phyloP scores from a whole-genome alignment of 2,797 vertebrate species.

The Dicrostonyx torquatus region DNA sequence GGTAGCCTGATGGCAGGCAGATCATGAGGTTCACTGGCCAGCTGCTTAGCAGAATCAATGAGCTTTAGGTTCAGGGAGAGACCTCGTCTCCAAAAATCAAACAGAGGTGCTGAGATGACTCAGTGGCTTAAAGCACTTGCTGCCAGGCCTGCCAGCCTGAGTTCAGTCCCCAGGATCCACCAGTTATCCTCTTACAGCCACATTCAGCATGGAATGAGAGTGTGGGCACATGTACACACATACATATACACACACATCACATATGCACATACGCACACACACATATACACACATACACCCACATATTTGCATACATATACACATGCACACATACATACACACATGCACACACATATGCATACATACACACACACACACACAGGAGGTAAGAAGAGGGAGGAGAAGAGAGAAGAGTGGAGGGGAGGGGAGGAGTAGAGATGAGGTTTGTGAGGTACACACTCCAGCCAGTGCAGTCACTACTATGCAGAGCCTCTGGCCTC shows the following conservation, averaged over 20 bases:
- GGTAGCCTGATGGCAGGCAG: neutral
- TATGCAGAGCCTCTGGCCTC: neutral
- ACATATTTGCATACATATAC: fast-evolving
- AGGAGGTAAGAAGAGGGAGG: neutral
- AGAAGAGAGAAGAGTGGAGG: too few relatives aligned
- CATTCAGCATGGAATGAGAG: neutral
- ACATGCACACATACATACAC: neutral
- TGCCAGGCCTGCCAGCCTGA: neutral
- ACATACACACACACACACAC: neutral
- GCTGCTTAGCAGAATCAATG: neutral
- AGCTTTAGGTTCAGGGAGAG: neutral
- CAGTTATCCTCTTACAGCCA: neutral
- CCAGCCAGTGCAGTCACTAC: neutral
- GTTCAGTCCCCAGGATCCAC: neutral
- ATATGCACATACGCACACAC: neutral
- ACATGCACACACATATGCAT: neutral
- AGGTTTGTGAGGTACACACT: neutral
- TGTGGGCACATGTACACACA: too few relatives aligned
- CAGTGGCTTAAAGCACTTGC: neutral
- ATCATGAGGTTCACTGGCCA: neutral
- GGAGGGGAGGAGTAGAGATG: fast-evolving
- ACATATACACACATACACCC: neutral
- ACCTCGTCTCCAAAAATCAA: neutral
- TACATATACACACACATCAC: too few relatives aligned
- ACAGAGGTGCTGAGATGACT: neutral